Evolutionary conservation across 2,113 vertebrate genomes (phyloP).

Genomic region (Gadus chalcogrammus): DNA sequence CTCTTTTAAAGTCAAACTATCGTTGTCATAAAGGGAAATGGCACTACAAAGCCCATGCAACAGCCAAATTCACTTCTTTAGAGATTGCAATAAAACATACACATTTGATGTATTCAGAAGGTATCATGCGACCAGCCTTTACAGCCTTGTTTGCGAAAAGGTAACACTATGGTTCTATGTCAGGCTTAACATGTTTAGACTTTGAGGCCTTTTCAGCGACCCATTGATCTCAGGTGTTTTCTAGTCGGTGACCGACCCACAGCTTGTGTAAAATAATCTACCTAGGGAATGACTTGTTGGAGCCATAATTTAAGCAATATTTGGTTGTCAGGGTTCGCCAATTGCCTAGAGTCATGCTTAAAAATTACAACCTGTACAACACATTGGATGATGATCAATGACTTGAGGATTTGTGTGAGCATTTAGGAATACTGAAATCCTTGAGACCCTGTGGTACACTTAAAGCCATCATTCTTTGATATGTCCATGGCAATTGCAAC

Average conservation of each 20-base stretch:
- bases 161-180: constrained; percentile 24
- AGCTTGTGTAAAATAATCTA: background rate
- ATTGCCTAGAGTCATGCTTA: background rate
- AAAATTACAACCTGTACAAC: background rate
- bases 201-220: constrained; percentile 18
- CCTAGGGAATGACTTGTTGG: background rate
- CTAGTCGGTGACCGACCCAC: constrained; percentile 4
- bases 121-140: constrained; percentile 7
- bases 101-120: constrained; percentile 10
- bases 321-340: background rate
- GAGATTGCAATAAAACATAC: too few relatives aligned
- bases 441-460: constrained; percentile 59
- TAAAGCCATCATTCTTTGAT: constrained; percentile 84
- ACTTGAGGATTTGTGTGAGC: constrained; percentile 30
- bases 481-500: constrained; percentile 74
- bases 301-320: background rate
- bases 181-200: constrained; percentile 1
- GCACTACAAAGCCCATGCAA: constrained; percentile 33
- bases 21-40: constrained; percentile 31
- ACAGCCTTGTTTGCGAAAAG: constrained; percentile 19
- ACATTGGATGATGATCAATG: constrained; percentile 14
- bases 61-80: constrained; percentile 14
- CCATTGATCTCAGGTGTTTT: constrained; percentile 27
- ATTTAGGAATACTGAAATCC: constrained; percentile 48
- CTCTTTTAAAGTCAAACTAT: constrained; percentile 23